Percentiles rank a stretch among this genome's conserved stretches.
Conservation (phyloP, 2,888 invertebrate genomes). For the Craniophora ligustri region DNA sequence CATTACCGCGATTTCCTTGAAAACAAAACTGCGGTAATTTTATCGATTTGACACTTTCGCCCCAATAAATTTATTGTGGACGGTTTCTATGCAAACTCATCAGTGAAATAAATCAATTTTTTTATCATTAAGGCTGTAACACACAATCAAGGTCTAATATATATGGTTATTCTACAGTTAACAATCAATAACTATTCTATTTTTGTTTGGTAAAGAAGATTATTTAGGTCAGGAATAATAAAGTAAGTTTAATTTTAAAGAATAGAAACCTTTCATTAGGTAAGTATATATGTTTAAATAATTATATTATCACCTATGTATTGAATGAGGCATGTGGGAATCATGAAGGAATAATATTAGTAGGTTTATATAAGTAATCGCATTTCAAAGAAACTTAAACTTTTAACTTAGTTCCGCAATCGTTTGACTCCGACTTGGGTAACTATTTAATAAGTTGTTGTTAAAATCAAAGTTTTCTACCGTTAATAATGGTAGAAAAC, state of each 20-base stretch:
- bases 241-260: slow-evolving; percentile 17
- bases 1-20: slow-evolving; percentile 66
- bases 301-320: no score
- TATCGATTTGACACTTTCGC: slow-evolving; percentile 85
- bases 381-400: no score
- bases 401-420: no score
- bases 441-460: no score
- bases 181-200: slow-evolving; percentile 32
- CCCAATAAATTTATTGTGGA: slow-evolving; percentile 70
- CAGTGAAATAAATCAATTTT: slow-evolving; percentile 63
- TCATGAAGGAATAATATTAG: no score
- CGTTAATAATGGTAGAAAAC: no score
- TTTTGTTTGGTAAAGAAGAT: slow-evolving; percentile 20
- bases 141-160: slow-evolving; percentile 34
- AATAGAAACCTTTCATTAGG: no score
- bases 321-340: no score
- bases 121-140: slow-evolving; percentile 37
- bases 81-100: slow-evolving; percentile 73
- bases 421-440: no score
- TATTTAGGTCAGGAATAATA: slow-evolving; percentile 38
- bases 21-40: slow-evolving; percentile 88
- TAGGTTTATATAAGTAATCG: no score
- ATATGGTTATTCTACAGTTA: not conserved
- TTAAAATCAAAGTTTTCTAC: no score
- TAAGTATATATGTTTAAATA: no score